phyloP scores from a whole-genome alignment of 2,888 invertebrate genomes.

The Macrophya alboannulata region DNA sequence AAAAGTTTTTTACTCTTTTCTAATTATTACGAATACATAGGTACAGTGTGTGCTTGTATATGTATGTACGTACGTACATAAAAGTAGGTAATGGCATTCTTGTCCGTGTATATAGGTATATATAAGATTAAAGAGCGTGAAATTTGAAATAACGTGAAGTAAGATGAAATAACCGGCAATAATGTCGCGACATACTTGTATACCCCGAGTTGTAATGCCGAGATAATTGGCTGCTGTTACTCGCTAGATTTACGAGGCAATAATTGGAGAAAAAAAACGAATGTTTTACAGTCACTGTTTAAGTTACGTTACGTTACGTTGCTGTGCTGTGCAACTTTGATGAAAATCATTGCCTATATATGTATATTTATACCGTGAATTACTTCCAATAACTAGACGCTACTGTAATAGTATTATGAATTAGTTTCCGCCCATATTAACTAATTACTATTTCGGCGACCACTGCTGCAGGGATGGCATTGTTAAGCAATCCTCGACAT shows the following conservation, averaged over 20 bases:
- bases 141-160: conserved; percentile 30
- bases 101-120: neutral
- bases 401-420: conserved; percentile 68
- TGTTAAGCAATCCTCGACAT: conserved; percentile 31
- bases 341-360: conserved; percentile 1
- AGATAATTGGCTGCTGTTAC: conserved; percentile 71
- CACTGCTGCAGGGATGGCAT: neutral
- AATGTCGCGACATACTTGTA: conserved; percentile 7
- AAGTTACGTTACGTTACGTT: conserved; percentile 5
- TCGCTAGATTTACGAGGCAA: conserved; percentile 70
- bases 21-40: no score
- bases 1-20: no score
- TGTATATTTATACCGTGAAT: neutral
- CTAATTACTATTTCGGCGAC: conserved; percentile 25
- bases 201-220: conserved; percentile 64
- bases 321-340: neutral
- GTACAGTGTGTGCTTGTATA: no score
- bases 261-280: conserved; percentile 71
- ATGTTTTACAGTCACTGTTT: conserved; percentile 64
- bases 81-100: neutral
- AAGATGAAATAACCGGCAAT: conserved; percentile 11
- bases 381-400: neutral
- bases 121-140: conserved; percentile 23
- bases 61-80: no score
- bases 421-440: conserved; percentile 62